These are phyloP conservation scores for Melolontha melolontha DNA, from an alignment of 2,888 invertebrate genomes.

Conservation along the genomic window DNA sequence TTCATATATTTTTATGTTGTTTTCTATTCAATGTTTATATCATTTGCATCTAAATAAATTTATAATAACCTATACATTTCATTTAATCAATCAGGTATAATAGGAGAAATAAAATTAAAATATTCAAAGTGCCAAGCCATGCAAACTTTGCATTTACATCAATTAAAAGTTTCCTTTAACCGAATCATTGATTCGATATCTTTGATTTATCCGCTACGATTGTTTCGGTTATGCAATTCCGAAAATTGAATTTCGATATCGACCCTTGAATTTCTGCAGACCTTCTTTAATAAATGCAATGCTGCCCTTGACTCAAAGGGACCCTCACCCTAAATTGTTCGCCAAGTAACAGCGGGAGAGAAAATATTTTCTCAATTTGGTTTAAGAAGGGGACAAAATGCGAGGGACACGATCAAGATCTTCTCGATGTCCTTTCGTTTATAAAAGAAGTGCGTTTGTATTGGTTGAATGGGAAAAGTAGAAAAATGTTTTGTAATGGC, in stretches of 20 bases:
- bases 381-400: constrained; percentile 23
- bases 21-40: no score
- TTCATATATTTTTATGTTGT: no score
- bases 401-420: constrained; percentile 8
- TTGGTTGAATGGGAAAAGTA: not conserved
- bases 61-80: no score
- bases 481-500: no score
- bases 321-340: constrained; percentile 23
- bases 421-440: constrained; percentile 4
- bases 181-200: constrained; percentile 1
- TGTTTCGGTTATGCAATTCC: constrained; percentile 2
- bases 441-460: constrained; percentile 15
- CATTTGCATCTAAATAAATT: no score
- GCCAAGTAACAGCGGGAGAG: constrained; percentile 1
- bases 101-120: no score
- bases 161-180: no score
- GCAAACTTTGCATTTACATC: no score
- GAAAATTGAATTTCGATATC: constrained; percentile 30
- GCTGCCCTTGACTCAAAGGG: constrained; percentile 6
- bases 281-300: constrained; percentile 10
- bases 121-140: no score
- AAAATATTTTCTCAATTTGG: constrained; percentile 31
- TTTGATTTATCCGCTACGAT: not conserved
- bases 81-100: no score
- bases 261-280: constrained; percentile 11